Base-by-base conservation (phyloP, 1,140 invertebrate species). In the Neodiprion virginianus region DNA sequence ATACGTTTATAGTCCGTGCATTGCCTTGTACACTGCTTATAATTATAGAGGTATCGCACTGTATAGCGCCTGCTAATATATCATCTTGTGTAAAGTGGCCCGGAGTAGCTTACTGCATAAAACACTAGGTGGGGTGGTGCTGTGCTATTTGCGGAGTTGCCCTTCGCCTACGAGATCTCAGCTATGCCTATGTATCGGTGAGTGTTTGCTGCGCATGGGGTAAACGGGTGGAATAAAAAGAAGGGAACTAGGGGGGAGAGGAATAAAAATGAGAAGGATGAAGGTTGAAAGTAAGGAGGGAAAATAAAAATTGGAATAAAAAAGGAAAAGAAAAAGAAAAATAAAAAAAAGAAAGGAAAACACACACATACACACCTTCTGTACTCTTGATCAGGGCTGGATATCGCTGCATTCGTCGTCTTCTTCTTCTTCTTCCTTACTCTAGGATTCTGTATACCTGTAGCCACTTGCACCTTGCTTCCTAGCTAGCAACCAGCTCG, bases 161-260 rank as follows among this genome's bases (percentile, higher is more conserved):
- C 23, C 67, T 68, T 40, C 28, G n/a, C 40, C 23, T 48, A 12
- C 68, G 17, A 40, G 47, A 48, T 28, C 68, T 12, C 49, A 12
- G 23, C 49, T 40, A 1, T 28, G 14, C 48, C 10, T 61, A 23
- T 61, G 49, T 28, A 23, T 21, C 17, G 17, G 17, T 21, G 17
- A 21, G 17, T 21, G 17, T 21, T 21, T 21, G 17, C 17, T 21
- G 17, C 17, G 17, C 17, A 21, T 61, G 48, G 49, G 40, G 61
- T 11, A 28, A 23, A 69, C 14, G 17, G 14, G 12, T 12, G 11
- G 14, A 8, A 49, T 48, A 74, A 50, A 66, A 69, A 47, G 53
- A 74, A 70, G 61, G 69, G 69, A 61, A 73, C 7, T 17, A 72
- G 50, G 53, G 67, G 72, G 7, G 73, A 17, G 17, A 66, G 48